Conservation (phyloP, 2,888 invertebrate genomes). For the Nysson spinosus region DNA sequence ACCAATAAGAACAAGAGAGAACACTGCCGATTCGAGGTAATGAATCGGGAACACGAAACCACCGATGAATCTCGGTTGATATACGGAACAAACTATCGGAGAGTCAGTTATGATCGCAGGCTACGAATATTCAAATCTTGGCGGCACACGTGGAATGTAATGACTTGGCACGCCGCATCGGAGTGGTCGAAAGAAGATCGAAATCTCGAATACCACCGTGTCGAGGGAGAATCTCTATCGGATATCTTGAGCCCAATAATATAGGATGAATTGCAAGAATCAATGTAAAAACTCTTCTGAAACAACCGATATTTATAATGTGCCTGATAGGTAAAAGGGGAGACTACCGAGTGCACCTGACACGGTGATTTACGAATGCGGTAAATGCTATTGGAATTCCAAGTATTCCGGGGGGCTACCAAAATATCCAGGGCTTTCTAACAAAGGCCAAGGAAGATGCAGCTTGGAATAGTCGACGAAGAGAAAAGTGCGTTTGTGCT, state of each 20-base stretch:
- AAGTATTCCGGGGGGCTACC: neutral
- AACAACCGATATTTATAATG: no score
- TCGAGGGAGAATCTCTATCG: conserved; percentile 2
- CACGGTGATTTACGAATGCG: no score
- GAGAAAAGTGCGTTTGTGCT: conserved; percentile 8
- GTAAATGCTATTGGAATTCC: no score
- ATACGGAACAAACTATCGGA: neutral
- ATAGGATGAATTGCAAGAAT: no score
- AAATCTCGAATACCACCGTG: conserved; percentile 35
- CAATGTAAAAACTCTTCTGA: no score
- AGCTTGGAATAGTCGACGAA: neutral
- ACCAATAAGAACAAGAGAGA: neutral
- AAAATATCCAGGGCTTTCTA: no score
- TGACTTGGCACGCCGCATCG: conserved; percentile 28
- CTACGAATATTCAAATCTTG: conserved; percentile 20
- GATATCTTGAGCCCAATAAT: neutral
- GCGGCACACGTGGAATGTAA: conserved; percentile 21
- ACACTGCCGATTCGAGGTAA: neutral
- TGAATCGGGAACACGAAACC: neutral
- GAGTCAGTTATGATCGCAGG: no score
- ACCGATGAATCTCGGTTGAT: neutral
- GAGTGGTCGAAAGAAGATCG: conserved; percentile 18
- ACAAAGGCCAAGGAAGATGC: neutral
- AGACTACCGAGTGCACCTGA: no score
- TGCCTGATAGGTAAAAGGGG: no score